Evolutionary conservation across 1,140 invertebrate species (phyloP), one percentile per base, ranked within the genome.

Genomic region (Drosophila lacertosa): DNA sequence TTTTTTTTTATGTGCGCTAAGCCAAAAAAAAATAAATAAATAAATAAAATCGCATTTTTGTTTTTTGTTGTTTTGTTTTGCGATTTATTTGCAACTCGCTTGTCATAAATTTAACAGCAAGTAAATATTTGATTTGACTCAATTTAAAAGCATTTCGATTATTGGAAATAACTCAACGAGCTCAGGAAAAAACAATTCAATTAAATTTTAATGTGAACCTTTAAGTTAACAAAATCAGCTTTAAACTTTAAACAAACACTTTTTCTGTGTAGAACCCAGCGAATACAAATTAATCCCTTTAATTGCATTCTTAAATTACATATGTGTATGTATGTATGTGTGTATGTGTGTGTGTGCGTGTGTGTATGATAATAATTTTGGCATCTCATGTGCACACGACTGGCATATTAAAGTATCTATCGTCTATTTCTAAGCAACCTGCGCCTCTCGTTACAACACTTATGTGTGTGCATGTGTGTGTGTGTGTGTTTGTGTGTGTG

Each of bases 121-220:
- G 74, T 84, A 83, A 83, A 83, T 83, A 83, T 83, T 83, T 84
- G 76, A 83, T 83, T 75, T 75, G 71, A 84, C 84, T 80, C 22
- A 18, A 53, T 32, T 65, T 22, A 11, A n/a, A n/a, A n/a, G n/a
- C n/a, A n/a, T n/a, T n/a, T n/a, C n/a, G n/a, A n/a, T n/a, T n/a
- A n/a, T n/a, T n/a, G n/a, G n/a, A n/a, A n/a, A n/a, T n/a, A n/a
- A n/a, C n/a, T n/a, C n/a, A n/a, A n/a, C n/a, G n/a, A n/a, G n/a
- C n/a, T n/a, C n/a, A n/a, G n/a, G n/a, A n/a, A n/a, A n/a, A n/a
- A n/a, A n/a, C n/a, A n/a, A n/a, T n/a, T n/a, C n/a, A n/a, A n/a
- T n/a, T n/a, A n/a, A n/a, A n/a, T n/a, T n/a, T n/a, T n/a, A n/a
- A n/a, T n/a, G n/a, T n/a, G n/a, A n/a, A n/a, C n/a, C n/a, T n/a